Base-by-base conservation (phyloP, 2,113 vertebrate genomes). In the Capreolus pygargus region DNA sequence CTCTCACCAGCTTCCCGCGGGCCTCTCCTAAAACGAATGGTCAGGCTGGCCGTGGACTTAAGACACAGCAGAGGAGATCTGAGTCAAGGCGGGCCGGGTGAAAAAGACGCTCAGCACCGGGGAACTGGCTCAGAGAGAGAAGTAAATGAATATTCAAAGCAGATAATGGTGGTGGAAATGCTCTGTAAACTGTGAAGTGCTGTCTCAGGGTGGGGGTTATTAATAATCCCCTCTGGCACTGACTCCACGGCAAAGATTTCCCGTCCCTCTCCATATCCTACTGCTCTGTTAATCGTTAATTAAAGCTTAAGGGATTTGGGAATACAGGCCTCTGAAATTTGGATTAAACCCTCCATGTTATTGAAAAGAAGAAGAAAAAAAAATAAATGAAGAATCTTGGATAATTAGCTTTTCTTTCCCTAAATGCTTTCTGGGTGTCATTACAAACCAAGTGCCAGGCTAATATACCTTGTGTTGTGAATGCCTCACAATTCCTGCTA, bases 391-490 rank as follows among this genome's bases (percentile, higher is more conserved):
- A 96, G 94, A 96, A 95, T 86, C 94, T 98, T 57, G 92, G 97
- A 98, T 98, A 99, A 99, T 99, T 98, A 99, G 98, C 97, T 98
- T 97, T 98, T 98, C 95, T 92, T 97, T 95, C 97, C 88, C 94
- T 98, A 98, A 99, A 98, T 98, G 98, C 98, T 98, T 99, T 98
- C 98, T 98, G 97, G 98, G 96, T 98, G 98, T 99, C 98, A 98
- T 99, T 99, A 99, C 97, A 97, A 97, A 97, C 89, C 54, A 98
- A 99, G 98, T 94, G 39, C 98, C 98, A 97, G 98, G 98, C 98
- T 99, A 99, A 99, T 98, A 98, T 98, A 99, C 99, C 98, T 98
- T 98, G 98, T 98, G 98, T 98, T 98, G 98, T 96, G 97, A 98
- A 98, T 94, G 98, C 98, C 98, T 99, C 98, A 96, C 98, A 98